Conservation (phyloP, 2,888 invertebrate genomes). For the Tetramorium bicarinatum region DNA sequence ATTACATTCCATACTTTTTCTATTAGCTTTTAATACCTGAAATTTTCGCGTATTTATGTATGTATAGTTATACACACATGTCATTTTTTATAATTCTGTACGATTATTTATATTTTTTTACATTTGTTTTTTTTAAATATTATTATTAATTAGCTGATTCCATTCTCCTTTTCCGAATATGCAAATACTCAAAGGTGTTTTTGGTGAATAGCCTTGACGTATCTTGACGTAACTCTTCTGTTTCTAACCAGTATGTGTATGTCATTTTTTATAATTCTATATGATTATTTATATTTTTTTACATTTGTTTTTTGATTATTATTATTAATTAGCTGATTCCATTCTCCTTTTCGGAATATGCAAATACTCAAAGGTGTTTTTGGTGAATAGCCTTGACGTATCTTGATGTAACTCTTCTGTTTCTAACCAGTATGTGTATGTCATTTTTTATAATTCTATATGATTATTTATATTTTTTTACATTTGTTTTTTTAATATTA, state of each 20-base stretch:
- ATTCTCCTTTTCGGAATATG: slow-evolving; percentile 58
- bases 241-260: slow-evolving; percentile 68
- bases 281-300: neutral
- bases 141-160: neutral
- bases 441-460: no score
- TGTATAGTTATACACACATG: neutral
- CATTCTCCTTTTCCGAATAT: slow-evolving; percentile 56
- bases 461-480: neutral
- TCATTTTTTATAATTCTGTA: neutral
- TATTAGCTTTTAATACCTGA: slow-evolving; percentile 20
- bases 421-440: slow-evolving; percentile 65
- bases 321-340: neutral
- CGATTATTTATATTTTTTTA: neutral
- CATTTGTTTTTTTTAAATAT: neutral
- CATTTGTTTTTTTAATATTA: neutral
- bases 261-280: no score
- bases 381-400: slow-evolving; percentile 74
- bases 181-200: slow-evolving; percentile 72
- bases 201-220: slow-evolving; percentile 74
- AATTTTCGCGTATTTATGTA: neutral
- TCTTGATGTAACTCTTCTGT: slow-evolving; percentile 81
- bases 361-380: slow-evolving; percentile 73
- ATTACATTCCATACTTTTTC: neutral
- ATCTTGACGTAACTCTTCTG: slow-evolving; percentile 81
- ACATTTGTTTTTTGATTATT: neutral